Evolutionary conservation across 2,797 vertebrate species (phyloP).

Genomic region (Rhadinocentrus ornatus): DNA sequence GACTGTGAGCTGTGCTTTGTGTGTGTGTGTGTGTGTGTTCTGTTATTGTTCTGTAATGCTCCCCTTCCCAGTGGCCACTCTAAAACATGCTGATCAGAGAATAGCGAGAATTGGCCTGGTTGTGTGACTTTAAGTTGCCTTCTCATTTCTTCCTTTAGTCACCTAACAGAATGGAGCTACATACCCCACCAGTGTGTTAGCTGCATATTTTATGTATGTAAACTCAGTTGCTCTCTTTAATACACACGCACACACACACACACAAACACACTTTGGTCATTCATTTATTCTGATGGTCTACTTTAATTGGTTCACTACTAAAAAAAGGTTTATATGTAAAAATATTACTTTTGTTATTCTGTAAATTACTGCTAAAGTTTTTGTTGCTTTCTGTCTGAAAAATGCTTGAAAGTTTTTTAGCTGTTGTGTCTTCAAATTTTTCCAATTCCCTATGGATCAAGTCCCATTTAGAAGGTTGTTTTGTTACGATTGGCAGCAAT

Average conservation of each 20-base stretch:
- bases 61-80: slow-evolving; percentile 31
- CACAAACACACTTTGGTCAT: neutral
- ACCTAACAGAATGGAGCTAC: slow-evolving; percentile 71
- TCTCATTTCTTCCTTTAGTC: slow-evolving; percentile 66
- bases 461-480: no score
- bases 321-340: neutral
- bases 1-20: slow-evolving; percentile 36
- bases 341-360: neutral
- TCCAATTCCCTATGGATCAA: neutral
- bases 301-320: neutral
- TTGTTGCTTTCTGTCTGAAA: neutral
- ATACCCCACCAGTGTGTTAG: slow-evolving; percentile 71
- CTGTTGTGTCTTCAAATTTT: neutral
- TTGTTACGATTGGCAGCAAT: no score
- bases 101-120: neutral
- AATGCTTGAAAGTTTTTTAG: neutral
- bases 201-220: slow-evolving; percentile 29
- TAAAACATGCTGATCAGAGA: slow-evolving; percentile 36
- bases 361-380: neutral
- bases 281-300: no score
- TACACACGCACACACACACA: slow-evolving; percentile 5
- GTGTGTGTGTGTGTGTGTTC: slow-evolving; percentile 18
- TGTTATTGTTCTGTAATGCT: slow-evolving; percentile 48
- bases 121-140: slow-evolving; percentile 36
- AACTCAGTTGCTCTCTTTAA: neutral